Conservation (phyloP, 2,888 invertebrate species). For the Nomada fucata region DNA sequence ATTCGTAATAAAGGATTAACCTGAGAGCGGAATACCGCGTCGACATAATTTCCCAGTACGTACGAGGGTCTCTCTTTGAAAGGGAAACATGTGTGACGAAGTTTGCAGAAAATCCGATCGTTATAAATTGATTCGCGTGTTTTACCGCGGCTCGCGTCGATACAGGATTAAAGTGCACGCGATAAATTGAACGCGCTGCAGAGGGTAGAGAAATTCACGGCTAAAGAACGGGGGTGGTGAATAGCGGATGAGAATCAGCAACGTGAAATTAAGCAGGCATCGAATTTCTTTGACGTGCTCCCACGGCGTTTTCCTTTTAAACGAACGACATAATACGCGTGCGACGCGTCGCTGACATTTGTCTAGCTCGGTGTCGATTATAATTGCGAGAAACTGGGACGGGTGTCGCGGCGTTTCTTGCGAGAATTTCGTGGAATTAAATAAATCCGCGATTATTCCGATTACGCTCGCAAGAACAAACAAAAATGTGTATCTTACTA, state of each 20-base stretch:
- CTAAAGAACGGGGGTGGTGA: slow-evolving; percentile 21
- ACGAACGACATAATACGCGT: slow-evolving; percentile 38
- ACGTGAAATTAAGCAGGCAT: slow-evolving; percentile 46
- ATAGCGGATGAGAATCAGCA: slow-evolving; percentile 41
- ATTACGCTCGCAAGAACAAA: slow-evolving; percentile 36
- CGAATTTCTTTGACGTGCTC: slow-evolving; percentile 27
- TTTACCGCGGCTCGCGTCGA: slow-evolving; percentile 18
- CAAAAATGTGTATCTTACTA: no score
- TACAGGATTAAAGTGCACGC: slow-evolving; percentile 33
- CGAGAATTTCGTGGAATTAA: slow-evolving; percentile 52
- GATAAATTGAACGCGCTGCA: slow-evolving; percentile 32
- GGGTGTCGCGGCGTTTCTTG: slow-evolving; percentile 28
- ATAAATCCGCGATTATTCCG: slow-evolving; percentile 50
- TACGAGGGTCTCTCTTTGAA: no score
- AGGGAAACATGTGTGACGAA: no score
- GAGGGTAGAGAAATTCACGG: slow-evolving; percentile 7
- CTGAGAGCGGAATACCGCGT: no score
- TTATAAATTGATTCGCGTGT: background rate
- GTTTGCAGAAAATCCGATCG: no score
- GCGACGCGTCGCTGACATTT: slow-evolving; percentile 30
- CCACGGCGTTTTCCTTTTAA: slow-evolving; percentile 18
- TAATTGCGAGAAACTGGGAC: slow-evolving; percentile 46
- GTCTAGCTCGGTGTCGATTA: slow-evolving; percentile 52
- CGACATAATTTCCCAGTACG: no score
- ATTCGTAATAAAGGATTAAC: no score